Conservation (phyloP, 1,140 invertebrate genomes). For the Wiebesia pumilae region DNA sequence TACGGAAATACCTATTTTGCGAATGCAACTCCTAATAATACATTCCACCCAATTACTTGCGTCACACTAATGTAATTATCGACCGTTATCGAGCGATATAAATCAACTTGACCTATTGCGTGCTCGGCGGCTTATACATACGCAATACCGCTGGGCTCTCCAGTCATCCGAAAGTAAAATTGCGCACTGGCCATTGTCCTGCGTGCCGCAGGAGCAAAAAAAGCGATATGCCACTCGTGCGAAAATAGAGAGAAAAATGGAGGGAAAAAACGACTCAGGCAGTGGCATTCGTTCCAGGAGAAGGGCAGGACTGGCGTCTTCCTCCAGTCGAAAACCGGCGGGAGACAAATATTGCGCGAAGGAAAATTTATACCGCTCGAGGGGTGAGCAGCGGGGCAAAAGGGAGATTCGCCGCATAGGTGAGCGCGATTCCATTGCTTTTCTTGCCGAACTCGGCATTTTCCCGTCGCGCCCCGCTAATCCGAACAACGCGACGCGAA, state of each 20-base stretch:
- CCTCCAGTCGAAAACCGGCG: background rate
- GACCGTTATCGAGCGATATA: conserved; percentile 21
- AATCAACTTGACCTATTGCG: conserved; percentile 24
- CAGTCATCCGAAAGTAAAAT: background rate
- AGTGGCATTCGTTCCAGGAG: background rate
- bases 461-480: conserved; percentile 16
- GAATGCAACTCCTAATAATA: background rate
- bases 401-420: background rate
- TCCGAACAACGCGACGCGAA: background rate
- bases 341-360: conserved; percentile 2
- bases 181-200: conserved; percentile 1
- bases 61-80: conserved; percentile 37
- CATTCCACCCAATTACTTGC: conserved; percentile 25
- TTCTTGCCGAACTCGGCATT: background rate
- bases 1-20: background rate
- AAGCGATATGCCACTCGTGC: background rate
- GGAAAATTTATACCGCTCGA: conserved; percentile 27
- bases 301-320: background rate
- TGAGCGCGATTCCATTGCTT: too few relatives aligned
- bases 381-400: background rate
- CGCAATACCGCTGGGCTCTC: background rate
- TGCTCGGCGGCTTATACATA: background rate
- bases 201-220: background rate
- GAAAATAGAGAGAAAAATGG: conserved; percentile 8
- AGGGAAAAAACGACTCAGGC: background rate